These are phyloP conservation scores for Spongia lamella DNA, from an alignment of 37 sponge, comb jelly and placozoan species.

Conservation along the genomic window DNA sequence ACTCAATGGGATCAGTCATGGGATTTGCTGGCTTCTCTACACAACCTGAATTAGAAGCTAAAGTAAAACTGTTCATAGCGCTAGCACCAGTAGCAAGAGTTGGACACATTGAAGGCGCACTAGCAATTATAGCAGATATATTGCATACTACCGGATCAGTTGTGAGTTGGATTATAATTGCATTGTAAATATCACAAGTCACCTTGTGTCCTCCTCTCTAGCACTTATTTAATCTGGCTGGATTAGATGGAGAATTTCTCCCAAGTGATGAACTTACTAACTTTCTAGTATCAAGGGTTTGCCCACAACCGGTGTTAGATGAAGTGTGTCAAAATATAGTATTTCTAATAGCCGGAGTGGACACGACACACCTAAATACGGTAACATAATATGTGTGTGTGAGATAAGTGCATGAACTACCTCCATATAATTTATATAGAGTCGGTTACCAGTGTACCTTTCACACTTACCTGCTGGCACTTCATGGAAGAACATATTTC, in stretches of 20 bases:
- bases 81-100: slow-evolving; percentile 82
- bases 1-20: slow-evolving; percentile 93
- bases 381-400: no score
- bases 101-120: slow-evolving; percentile 56
- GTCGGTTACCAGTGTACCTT: slow-evolving; percentile 81
- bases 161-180: no score
- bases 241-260: slow-evolving; percentile 49
- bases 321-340: slow-evolving; percentile 45
- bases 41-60: slow-evolving; percentile 61
- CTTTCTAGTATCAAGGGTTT: slow-evolving; percentile 16
- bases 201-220: background rate
- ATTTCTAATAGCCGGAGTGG: slow-evolving; percentile 48
- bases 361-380: slow-evolving; percentile 16
- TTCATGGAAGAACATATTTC: slow-evolving; percentile 78
- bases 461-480: slow-evolving; percentile 94
- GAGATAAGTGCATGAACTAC: no score
- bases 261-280: slow-evolving; percentile 37
- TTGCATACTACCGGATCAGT: no score
- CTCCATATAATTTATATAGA: no score
- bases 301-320: slow-evolving; percentile 5
- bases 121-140: slow-evolving; percentile 24
- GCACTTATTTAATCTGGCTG: slow-evolving; percentile 28
- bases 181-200: no score
- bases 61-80: slow-evolving; percentile 70
- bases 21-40: slow-evolving; percentile 86